Percentiles rank a stretch among this genome's conserved stretches.
phyloP scores from a whole-genome alignment of 2,113 vertebrate species.

The Callionymus lyra region DNA sequence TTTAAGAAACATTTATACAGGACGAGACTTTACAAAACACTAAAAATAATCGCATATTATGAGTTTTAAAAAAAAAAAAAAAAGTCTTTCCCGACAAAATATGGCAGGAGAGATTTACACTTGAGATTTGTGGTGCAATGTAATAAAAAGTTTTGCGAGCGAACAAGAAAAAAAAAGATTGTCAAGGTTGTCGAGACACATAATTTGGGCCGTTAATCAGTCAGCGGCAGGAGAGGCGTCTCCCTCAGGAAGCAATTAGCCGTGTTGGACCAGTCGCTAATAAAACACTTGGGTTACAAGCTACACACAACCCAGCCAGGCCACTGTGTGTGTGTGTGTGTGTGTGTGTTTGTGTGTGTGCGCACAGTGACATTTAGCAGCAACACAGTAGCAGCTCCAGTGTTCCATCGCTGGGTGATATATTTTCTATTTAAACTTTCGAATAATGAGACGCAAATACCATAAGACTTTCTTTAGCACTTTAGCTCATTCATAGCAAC shows the following conservation, averaged over 20 bases:
- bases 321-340: constrained; percentile 15
- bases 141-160: constrained; percentile 48
- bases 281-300: constrained; percentile 64
- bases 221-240: constrained; percentile 37
- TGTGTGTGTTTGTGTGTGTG: constrained; percentile 31
- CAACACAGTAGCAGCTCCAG: constrained; percentile 2
- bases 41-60: constrained; percentile 10
- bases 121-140: constrained; percentile 41
- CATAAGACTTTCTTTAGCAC: too few species aligned
- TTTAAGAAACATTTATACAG: too few species aligned
- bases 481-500: too few species aligned
- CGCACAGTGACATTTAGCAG: constrained; percentile 21
- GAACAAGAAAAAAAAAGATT: constrained; percentile 31
- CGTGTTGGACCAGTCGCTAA: constrained; percentile 57
- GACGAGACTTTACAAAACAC: too few species aligned
- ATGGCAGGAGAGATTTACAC: constrained; percentile 31
- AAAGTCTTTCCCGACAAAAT: constrained; percentile 20
- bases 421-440: too few species aligned
- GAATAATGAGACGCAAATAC: too few species aligned
- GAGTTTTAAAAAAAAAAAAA: constrained; percentile 13
- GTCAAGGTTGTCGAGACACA: constrained; percentile 54
- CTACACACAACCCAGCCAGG: constrained; percentile 42
- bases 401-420: not conserved
- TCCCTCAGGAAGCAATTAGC: constrained; percentile 72
- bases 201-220: constrained; percentile 56